These are phyloP conservation scores for Vireo griseus DNA, from an alignment of 2,797 vertebrate genomes.

Conservation along the genomic window DNA sequence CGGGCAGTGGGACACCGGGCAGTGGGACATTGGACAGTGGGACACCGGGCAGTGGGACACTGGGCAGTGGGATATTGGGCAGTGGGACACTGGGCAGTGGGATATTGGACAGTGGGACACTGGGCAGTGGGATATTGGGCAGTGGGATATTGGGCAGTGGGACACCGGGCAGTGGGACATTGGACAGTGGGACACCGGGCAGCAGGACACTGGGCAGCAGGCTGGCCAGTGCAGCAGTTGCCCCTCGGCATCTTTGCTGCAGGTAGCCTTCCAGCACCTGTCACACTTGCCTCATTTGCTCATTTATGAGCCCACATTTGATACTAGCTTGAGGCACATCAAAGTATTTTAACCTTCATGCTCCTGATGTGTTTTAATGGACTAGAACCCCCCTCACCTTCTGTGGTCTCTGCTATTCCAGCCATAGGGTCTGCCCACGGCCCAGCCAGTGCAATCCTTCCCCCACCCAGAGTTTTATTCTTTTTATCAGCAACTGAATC, in stretches of 20 bases:
- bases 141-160: background rate
- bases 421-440: background rate
- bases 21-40: background rate
- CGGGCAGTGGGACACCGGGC: background rate
- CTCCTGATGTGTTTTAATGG: background rate
- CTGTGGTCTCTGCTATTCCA: background rate
- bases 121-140: rapidly evolving
- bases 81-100: too few relatives aligned
- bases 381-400: background rate
- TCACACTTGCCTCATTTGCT: background rate
- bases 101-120: rapidly evolving
- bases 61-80: background rate
- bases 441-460: background rate
- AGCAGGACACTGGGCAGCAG: rapidly evolving
- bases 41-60: background rate
- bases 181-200: too few relatives aligned
- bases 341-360: background rate
- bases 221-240: rapidly evolving
- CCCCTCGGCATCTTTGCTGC: rapidly evolving
- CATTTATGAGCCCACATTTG: background rate
- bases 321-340: background rate
- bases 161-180: rapidly evolving
- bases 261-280: background rate
- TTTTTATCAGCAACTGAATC: background rate
- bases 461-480: background rate